A percentile compares a stretch with the other conserved stretches of the same genome.
phyloP scores from a whole-genome alignment of 2,797 vertebrate genomes.

The Borostomias antarcticus region DNA sequence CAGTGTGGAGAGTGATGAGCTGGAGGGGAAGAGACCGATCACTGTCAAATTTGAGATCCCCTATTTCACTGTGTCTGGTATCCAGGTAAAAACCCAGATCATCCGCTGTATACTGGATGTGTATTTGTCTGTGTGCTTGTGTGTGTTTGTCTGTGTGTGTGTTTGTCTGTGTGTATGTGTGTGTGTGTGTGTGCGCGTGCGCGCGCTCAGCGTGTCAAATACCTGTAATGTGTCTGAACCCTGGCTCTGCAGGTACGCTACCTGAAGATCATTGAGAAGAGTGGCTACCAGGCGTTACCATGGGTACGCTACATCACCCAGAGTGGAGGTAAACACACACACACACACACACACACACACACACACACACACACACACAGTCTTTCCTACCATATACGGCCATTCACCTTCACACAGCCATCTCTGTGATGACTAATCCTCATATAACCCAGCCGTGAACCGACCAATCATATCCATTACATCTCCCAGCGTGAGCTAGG shows the following conservation, averaged over 20 bases:
- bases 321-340: slow-evolving; percentile 75
- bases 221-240: not conserved
- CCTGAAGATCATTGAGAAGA: slow-evolving; percentile 85
- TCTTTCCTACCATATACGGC: not conserved
- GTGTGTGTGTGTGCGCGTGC: not conserved
- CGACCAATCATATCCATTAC: slow-evolving; percentile 23
- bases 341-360: slow-evolving; percentile 8
- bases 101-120: not conserved
- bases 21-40: slow-evolving; percentile 79
- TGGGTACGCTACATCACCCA: slow-evolving; percentile 86
- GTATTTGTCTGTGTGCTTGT: not conserved
- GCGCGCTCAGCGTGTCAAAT: slow-evolving; percentile 1
- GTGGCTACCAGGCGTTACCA: slow-evolving; percentile 81
- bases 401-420: not conserved
- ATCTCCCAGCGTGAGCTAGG: slow-evolving; percentile 4
- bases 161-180: slow-evolving; percentile 12
- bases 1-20: slow-evolving; percentile 78
- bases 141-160: slow-evolving; percentile 5
- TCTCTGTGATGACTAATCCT: slow-evolving; percentile 1
- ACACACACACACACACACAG: not conserved
- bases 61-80: slow-evolving; percentile 84
- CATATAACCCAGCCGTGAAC: slow-evolving; percentile 22
- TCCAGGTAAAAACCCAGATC: slow-evolving; percentile 69
- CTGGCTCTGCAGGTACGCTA: slow-evolving; percentile 75
- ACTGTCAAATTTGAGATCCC: slow-evolving; percentile 85